phyloP scores from a whole-genome alignment of 2,113 vertebrate species.

The Chroicocephalus ridibundus region DNA sequence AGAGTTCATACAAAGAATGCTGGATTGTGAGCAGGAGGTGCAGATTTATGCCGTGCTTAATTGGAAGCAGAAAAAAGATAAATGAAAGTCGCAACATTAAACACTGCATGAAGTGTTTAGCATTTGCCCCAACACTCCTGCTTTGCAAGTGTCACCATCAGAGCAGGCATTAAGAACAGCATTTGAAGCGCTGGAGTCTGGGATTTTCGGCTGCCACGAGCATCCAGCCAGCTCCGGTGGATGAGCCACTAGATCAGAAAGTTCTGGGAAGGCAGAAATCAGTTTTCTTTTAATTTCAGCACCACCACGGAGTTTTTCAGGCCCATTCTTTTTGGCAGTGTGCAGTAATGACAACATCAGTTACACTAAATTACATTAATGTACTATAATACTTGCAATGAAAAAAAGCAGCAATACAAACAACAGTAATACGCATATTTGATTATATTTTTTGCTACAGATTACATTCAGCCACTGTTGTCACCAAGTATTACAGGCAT shows the following conservation, averaged over 20 bases:
- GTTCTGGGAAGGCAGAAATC: neutral
- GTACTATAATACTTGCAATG: neutral
- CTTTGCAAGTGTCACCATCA: neutral
- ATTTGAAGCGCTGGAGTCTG: neutral
- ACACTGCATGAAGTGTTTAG: neutral
- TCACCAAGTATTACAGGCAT: neutral
- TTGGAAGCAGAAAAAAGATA: neutral
- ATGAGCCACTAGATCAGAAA: neutral
- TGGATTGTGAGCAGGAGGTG: neutral
- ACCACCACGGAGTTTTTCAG: neutral
- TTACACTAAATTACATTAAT: neutral
- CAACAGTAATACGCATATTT: neutral
- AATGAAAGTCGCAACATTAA: neutral
- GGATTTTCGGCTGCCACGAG: neutral
- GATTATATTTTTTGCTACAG: neutral
- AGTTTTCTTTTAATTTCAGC: neutral
- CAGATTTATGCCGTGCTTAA: neutral
- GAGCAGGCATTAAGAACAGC: neutral
- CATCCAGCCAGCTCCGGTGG: neutral
- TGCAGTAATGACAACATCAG: neutral
- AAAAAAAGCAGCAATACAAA: neutral
- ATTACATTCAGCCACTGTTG: neutral
- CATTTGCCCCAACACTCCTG: neutral
- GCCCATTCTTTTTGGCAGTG: neutral
- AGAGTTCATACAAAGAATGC: neutral